Conservation (phyloP, 2,888 invertebrate species). For the Ellobium chinense region DNA sequence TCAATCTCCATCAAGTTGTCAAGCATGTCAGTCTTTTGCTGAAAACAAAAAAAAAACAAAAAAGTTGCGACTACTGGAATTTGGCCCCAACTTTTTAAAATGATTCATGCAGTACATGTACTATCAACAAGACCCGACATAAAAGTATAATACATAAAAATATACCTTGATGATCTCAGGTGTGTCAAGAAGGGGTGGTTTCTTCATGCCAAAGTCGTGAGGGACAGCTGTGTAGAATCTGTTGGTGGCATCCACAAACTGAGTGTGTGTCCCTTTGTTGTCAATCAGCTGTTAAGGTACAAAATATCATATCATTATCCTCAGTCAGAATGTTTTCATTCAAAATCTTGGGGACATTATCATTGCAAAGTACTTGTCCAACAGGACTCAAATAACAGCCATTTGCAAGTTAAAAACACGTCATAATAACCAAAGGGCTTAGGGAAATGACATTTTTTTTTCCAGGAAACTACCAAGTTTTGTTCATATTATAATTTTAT, state of each 20-base stretch:
- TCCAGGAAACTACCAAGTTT: too few species aligned
- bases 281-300: slow-evolving; percentile 69
- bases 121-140: background rate
- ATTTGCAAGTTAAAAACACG: too few species aligned
- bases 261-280: slow-evolving; percentile 77
- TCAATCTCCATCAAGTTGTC: slow-evolving; percentile 96
- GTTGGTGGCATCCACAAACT: slow-evolving; percentile 92
- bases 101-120: too few species aligned
- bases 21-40: slow-evolving; percentile 90
- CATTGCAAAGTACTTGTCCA: too few species aligned
- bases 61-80: too few species aligned
- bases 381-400: too few species aligned
- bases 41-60: slow-evolving; percentile 52
- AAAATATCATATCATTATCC: background rate
- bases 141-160: background rate
- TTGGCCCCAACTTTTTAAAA: too few species aligned
- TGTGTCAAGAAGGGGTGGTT: slow-evolving; percentile 89
- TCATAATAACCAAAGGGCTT: too few species aligned
- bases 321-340: too few species aligned
- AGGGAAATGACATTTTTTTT: too few species aligned
- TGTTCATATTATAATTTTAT: too few species aligned
- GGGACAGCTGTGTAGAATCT: slow-evolving; percentile 97
- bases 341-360: too few species aligned
- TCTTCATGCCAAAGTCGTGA: slow-evolving; percentile 93
- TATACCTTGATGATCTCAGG: slow-evolving; percentile 84